Evolutionary conservation across 2,113 vertebrate species (phyloP).

Genomic region (Aptenodytes forsteri): DNA sequence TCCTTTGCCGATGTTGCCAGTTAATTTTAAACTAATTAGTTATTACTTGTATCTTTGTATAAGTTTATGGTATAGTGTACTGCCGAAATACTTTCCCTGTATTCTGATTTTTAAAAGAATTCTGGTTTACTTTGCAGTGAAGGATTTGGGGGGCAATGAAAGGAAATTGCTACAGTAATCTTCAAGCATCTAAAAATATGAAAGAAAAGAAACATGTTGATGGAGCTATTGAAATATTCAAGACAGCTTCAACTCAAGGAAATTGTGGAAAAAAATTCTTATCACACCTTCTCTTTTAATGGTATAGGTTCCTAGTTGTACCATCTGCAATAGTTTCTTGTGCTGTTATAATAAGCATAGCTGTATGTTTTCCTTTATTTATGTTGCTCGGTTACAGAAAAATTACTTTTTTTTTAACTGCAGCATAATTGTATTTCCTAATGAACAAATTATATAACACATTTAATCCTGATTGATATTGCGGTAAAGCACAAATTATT

Average conservation of each 20-base stretch:
- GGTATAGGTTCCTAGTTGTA: neutral
- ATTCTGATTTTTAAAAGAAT: neutral
- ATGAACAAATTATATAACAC: slow-evolving; percentile 62
- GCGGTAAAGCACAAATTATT: slow-evolving; percentile 60
- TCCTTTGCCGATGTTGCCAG: neutral
- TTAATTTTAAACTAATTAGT: neutral
- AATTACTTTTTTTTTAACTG: neutral
- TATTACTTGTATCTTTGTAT: neutral
- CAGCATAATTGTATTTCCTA: slow-evolving; percentile 35
- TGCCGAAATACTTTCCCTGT: neutral
- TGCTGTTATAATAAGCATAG: neutral
- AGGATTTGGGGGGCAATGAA: neutral
- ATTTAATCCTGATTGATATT: slow-evolving; percentile 60
- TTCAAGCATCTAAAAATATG: neutral
- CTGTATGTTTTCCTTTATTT: neutral
- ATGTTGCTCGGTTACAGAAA: neutral
- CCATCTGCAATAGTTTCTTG: neutral
- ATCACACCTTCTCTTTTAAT: neutral
- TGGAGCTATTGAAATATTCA: neutral
- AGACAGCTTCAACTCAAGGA: neutral
- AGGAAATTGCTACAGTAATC: neutral
- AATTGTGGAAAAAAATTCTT: neutral
- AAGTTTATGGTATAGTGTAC: neutral
- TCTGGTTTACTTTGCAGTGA: neutral
- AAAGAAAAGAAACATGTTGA: neutral